Evolutionary conservation across 2,888 invertebrate genomes (phyloP).

Genomic region (Strigamia maritima): DNA sequence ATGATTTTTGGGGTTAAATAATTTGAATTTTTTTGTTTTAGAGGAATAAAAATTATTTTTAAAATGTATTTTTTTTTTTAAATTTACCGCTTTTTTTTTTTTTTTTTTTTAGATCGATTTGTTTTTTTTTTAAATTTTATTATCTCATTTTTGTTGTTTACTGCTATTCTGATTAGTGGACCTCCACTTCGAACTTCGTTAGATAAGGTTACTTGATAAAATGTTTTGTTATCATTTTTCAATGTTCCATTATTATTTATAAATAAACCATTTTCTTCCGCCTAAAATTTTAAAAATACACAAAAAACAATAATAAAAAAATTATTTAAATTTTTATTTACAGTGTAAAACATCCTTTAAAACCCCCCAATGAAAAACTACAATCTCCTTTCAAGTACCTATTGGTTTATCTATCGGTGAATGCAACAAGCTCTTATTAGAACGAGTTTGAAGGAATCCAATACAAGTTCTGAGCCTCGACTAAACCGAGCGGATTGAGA

Average conservation of each 20-base stretch:
- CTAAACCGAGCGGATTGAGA: conserved; percentile 14
- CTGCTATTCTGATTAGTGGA: neutral
- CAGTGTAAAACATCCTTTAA: neutral
- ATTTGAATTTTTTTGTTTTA: neutral
- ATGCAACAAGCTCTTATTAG: conserved; percentile 18
- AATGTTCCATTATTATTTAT: neutral
- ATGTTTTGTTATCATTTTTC: neutral
- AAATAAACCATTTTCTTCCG: too few species aligned
- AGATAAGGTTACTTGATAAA: neutral
- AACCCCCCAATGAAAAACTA: neutral
- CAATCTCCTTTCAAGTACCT: conserved; percentile 5
- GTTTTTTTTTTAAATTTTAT: neutral
- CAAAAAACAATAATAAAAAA: neutral
- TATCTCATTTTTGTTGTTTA: neutral
- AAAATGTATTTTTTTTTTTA: neutral
- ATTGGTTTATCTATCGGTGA: neutral
- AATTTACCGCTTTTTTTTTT: neutral
- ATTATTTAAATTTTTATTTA: neutral
- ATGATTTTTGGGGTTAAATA: neutral
- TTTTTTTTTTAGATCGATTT: neutral
- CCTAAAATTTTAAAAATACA: neutral
- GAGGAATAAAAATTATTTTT: neutral
- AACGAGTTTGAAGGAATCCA: conserved; percentile 21
- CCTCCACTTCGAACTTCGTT: neutral
- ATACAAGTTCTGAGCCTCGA: conserved; percentile 22